These are phyloP conservation scores for Isurus oxyrinchus DNA, from an alignment of 2,113 vertebrate species.

Conservation along the genomic window DNA sequence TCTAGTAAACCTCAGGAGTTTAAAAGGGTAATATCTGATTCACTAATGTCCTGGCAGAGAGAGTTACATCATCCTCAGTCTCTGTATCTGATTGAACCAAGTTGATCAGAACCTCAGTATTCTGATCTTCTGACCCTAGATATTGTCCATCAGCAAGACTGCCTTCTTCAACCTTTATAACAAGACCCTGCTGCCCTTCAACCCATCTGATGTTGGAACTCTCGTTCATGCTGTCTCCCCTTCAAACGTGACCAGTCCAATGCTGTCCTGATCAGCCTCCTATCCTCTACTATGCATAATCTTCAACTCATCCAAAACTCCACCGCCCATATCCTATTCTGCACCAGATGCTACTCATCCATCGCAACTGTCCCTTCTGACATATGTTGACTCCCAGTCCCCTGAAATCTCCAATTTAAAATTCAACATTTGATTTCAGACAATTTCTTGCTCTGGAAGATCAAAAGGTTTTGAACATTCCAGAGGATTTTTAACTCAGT, in stretches of 20 bases:
- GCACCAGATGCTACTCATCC: not conserved
- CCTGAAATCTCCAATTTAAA: not conserved
- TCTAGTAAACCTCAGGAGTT: slow-evolving; percentile 18
- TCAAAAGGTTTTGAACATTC: not conserved
- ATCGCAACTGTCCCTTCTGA: not conserved
- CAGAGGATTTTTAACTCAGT: not conserved
- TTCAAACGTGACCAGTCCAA: not conserved
- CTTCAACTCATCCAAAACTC: not conserved
- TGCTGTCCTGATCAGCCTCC: not conserved
- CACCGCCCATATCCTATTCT: not conserved
- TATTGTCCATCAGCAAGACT: not conserved
- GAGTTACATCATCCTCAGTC: not conserved
- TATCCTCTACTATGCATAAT: not conserved
- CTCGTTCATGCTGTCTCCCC: not conserved
- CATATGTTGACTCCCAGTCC: not conserved
- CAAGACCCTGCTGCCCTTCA: not conserved
- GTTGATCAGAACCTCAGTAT: not conserved
- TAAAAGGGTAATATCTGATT: slow-evolving; percentile 16
- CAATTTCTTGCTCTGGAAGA: not conserved
- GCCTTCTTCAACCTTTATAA: not conserved
- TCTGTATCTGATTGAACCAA: not conserved
- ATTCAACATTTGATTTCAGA: not conserved
- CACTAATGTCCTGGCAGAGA: not conserved
- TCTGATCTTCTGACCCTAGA: not conserved
- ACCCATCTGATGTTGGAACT: not conserved